A percentile compares a stretch with the other conserved stretches of the same genome.
Conservation (phyloP, 2,888 invertebrate species). For the Pristionchus maxplancki region DNA sequence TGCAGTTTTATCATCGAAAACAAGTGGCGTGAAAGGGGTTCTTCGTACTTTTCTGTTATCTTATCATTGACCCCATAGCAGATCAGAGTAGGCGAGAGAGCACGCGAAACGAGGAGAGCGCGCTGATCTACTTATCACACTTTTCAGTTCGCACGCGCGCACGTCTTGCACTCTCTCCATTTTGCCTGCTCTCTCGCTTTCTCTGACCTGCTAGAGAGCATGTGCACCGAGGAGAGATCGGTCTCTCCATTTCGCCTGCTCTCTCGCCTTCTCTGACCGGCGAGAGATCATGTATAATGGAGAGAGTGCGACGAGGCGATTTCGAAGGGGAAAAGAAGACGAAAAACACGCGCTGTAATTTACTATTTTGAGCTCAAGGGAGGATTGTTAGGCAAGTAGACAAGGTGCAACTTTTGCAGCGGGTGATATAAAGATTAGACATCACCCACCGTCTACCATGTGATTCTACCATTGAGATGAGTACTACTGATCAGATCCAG, state of each 20-base stretch:
- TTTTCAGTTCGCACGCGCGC: background rate
- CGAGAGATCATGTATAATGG: background rate
- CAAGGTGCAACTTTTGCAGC: background rate
- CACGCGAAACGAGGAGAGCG: background rate
- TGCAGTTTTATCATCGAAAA: background rate
- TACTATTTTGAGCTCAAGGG: background rate
- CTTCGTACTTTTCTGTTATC: background rate
- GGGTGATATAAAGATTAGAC: too few relatives aligned
- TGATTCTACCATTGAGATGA: too few relatives aligned
- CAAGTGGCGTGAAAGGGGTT: background rate
- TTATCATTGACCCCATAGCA: background rate
- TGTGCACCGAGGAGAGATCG: too few relatives aligned
- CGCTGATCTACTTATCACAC: background rate
- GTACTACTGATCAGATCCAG: too few relatives aligned
- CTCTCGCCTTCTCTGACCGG: background rate
- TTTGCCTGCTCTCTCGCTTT: background rate
- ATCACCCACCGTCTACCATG: too few relatives aligned
- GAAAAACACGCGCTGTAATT: background rate
- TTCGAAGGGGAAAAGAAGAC: background rate
- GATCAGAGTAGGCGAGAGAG: background rate
- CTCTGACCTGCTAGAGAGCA: background rate
- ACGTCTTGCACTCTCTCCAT: background rate
- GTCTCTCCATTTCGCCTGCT: background rate
- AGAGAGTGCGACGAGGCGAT: background rate
- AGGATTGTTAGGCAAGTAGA: background rate